Conservation (phyloP, 2,113 vertebrate species). For the Calonectris borealis region DNA sequence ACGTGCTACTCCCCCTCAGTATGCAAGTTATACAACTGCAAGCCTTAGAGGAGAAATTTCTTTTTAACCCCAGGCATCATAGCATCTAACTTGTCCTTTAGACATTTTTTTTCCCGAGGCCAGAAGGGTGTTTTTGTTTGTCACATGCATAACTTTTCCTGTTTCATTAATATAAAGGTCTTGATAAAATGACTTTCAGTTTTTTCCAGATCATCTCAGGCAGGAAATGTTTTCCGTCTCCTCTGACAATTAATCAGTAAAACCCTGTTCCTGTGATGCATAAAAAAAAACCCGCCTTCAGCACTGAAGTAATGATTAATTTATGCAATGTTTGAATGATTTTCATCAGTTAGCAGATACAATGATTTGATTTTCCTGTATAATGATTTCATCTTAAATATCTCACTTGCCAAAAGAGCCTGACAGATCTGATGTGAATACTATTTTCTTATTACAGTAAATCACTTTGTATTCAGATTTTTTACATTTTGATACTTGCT, state of each 20-base stretch:
- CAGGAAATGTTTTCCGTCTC: not conserved
- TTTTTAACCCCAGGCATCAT: not conserved
- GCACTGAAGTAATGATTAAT: constrained; percentile 27
- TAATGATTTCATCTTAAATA: constrained; percentile 19
- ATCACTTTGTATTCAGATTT: not conserved
- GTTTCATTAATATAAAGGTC: not conserved
- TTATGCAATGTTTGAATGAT: constrained; percentile 42
- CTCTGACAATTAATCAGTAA: constrained; percentile 36
- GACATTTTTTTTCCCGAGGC: not conserved
- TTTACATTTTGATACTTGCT: not conserved
- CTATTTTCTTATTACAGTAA: not conserved
- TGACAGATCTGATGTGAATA: not conserved
- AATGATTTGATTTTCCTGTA: constrained; percentile 44
- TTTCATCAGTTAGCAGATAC: constrained; percentile 33
- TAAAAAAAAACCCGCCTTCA: not conserved
- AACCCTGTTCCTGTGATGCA: not conserved
- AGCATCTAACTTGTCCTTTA: not conserved
- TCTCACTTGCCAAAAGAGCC: not conserved
- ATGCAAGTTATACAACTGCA: not conserved
- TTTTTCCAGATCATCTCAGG: not conserved
- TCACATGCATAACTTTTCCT: not conserved
- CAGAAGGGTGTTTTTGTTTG: not conserved
- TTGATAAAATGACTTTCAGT: not conserved
- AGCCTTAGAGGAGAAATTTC: not conserved
- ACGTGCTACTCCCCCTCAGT: not conserved